A percentile compares a stretch with the other conserved stretches of the same genome.
These are phyloP conservation scores for Volucella bombylans DNA, from an alignment of 2,888 invertebrate species.

Conservation along the genomic window DNA sequence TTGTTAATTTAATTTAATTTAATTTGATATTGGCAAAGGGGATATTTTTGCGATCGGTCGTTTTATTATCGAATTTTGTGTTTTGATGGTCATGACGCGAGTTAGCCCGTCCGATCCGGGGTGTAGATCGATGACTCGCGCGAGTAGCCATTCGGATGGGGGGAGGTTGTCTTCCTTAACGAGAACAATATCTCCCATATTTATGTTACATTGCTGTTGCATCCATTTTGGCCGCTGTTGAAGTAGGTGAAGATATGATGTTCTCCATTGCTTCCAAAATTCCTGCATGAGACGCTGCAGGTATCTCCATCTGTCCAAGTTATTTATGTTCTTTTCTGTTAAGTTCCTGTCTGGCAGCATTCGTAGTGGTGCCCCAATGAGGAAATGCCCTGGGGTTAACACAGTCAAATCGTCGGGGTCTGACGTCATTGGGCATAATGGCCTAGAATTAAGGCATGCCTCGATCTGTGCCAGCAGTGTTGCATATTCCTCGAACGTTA, in stretches of 20 bases:
- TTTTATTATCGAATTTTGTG: no score
- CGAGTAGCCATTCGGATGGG: no score
- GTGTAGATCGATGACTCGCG: no score
- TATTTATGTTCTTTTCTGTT: slow-evolving; percentile 5
- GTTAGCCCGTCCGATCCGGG: no score
- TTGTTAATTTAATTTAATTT: no score
- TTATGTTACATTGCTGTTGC: no score
- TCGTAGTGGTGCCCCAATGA: background rate
- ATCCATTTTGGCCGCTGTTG: slow-evolving; percentile 16
- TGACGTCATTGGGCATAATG: slow-evolving; percentile 17
- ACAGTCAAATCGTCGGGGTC: slow-evolving; percentile 11
- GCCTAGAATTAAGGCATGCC: background rate
- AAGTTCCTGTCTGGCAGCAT: slow-evolving; percentile 17
- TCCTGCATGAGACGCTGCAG: no score
- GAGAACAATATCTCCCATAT: no score
- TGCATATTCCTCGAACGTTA: background rate
- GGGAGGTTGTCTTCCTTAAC: no score
- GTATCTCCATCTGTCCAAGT: slow-evolving; percentile 29
- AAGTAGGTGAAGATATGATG: slow-evolving; percentile 53
- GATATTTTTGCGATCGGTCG: no score
- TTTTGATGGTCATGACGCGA: no score
- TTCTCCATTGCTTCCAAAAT: slow-evolving; percentile 41
- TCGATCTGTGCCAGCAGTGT: background rate
- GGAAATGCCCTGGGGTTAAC: slow-evolving; percentile 7
- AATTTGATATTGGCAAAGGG: no score